phyloP scores from a whole-genome alignment of 2,113 vertebrate species.

The Cervus canadensis region DNA sequence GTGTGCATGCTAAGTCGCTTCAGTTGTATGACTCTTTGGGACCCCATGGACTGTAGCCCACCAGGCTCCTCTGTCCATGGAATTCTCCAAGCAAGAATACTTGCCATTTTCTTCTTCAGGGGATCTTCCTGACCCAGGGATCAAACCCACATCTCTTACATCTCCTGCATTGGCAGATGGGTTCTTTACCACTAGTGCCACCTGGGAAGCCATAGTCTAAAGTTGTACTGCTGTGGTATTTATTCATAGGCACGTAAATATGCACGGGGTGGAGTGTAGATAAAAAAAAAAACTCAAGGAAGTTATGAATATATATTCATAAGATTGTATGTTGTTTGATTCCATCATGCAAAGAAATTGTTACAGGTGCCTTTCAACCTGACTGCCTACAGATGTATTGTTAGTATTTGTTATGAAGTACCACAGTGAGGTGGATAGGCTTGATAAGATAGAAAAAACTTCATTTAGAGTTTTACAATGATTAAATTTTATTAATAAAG shows the following conservation, averaged over 20 bases:
- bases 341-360: background rate
- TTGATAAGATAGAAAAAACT: background rate
- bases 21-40: too few relatives aligned
- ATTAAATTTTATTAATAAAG: background rate
- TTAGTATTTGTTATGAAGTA: background rate
- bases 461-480: background rate
- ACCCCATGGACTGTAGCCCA: too few relatives aligned
- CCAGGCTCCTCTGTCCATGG: too few relatives aligned
- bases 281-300: background rate
- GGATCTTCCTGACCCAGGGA: too few relatives aligned
- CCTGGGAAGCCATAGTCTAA: background rate
- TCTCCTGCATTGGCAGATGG: too few relatives aligned
- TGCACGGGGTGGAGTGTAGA: background rate
- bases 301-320: background rate
- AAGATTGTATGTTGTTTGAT: background rate
- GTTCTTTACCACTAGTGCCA: too few relatives aligned
- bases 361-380: background rate
- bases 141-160: too few relatives aligned
- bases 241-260: background rate
- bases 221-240: background rate
- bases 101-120: too few relatives aligned
- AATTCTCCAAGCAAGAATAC: too few relatives aligned
- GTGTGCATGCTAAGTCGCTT: too few relatives aligned
- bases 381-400: background rate
- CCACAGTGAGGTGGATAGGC: background rate